Base-by-base conservation (phyloP, 2,113 vertebrate genomes). In the Gulo gulo region DNA sequence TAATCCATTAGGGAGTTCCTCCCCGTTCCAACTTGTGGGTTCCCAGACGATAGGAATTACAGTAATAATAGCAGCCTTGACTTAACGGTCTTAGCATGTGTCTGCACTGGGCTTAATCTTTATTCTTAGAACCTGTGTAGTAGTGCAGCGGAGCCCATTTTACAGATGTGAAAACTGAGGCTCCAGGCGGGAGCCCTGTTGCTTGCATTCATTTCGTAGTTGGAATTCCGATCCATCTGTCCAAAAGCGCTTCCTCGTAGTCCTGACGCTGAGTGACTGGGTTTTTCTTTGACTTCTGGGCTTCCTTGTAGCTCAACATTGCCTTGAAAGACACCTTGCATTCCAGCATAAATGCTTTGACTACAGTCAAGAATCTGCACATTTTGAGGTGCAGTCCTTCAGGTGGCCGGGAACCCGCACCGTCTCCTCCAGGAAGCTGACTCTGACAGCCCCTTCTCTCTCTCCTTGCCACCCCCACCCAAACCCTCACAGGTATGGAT, bases 401-500 rank as follows among this genome's bases (percentile, higher is more conserved):
- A 2, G 5, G 34, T 8, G 63, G 21, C 80, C 63, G 2, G 18
- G 83, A 16, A 15, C 36, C 45, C 15, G 0, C 0, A 1, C 52
- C 0, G 1, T 34, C 76, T 1, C 52, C 80, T 84, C 65, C 57
- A 26, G 59, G 45, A n/a, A 42, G 26, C 47, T 15, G 1, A 9
- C 67, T 6, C 96, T 97, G 16, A 97, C 0, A 0, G 4, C 45
- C 1, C 8, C 6, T 63, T 24, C 47, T 45, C 69, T 88, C 61
- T 76, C 50, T 94, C 97, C 71, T 97, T 65, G 97, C 96, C 94
- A 85, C 87, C 92, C 47, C 94, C 98, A 73, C 69, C 86, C 2
- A 18, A 92, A 2, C 96, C 47, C 85, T 78, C 83, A 31, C 93
- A 99, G 99, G 99, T 99, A 42, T 99, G 99, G 99, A 99, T 99